phyloP scores from a whole-genome alignment of 2,797 vertebrate species.

The Hydrophis major region DNA sequence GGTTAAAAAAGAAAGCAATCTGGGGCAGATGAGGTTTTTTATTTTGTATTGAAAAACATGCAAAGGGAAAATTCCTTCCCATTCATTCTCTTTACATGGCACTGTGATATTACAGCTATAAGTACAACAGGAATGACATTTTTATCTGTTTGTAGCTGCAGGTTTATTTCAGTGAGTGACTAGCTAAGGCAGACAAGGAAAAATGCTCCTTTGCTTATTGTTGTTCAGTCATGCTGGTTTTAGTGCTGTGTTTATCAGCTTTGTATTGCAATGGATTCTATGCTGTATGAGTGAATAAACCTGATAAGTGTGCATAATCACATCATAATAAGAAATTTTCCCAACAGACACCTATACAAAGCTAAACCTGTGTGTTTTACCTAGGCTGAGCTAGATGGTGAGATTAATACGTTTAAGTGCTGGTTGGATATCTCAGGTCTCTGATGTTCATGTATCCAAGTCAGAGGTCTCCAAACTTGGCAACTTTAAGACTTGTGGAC shows the following conservation, averaged over 20 bases:
- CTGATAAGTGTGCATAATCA: neutral
- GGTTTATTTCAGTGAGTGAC: neutral
- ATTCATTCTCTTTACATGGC: neutral
- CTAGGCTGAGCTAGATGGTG: neutral
- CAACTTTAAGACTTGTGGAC: no score
- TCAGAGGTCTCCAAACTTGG: neutral
- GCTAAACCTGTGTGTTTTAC: neutral
- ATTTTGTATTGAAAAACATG: neutral
- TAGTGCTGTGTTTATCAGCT: neutral
- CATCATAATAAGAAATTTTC: neutral
- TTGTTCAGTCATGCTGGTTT: constrained; percentile 1
- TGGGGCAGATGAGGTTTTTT: neutral
- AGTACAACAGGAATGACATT: neutral
- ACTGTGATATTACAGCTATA: neutral
- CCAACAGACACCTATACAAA: neutral
- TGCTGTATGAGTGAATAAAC: neutral
- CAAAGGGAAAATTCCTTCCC: neutral
- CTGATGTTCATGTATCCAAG: neutral
- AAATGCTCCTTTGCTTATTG: accelerated
- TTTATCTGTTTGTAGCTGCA: neutral
- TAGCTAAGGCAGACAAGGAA: neutral
- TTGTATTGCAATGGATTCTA: neutral
- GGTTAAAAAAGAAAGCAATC: neutral
- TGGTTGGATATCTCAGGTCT: neutral
- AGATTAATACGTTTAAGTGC: neutral